Evolutionary conservation across 1,140 invertebrate species (phyloP).

Genomic region (Oscheius sp.): DNA sequence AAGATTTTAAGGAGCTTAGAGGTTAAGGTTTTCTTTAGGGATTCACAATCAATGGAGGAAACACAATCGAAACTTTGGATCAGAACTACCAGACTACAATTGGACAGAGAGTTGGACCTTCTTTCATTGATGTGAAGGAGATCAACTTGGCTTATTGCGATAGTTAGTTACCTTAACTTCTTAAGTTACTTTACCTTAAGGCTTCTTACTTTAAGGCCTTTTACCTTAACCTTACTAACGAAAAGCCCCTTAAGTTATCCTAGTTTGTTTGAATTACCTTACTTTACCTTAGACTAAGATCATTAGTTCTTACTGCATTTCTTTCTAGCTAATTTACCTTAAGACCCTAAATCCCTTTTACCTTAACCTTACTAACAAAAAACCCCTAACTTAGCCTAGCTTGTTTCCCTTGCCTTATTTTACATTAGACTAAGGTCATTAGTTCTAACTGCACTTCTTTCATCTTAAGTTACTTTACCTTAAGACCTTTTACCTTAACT

Average conservation of each 20-base stretch:
- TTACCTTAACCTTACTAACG: background rate
- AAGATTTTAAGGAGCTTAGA: background rate
- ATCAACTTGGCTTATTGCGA: constrained; percentile 38
- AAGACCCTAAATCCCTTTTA: no score
- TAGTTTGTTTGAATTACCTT: no score
- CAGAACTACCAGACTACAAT: constrained; percentile 30
- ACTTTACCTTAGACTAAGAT: no score
- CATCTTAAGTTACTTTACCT: background rate
- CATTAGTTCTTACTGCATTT: no score
- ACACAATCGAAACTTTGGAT: constrained; percentile 28
- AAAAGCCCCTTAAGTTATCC: background rate
- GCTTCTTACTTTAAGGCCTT: background rate
- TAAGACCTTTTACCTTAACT: background rate
- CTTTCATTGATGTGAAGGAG: constrained; percentile 34
- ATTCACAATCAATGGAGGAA: constrained; percentile 14
- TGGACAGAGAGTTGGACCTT: constrained; percentile 30
- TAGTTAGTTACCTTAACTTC: constrained; percentile 5
- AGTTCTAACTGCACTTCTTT: background rate
- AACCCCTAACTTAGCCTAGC: no score
- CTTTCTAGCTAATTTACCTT: no score
- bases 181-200: background rate
- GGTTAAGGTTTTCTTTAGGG: background rate
- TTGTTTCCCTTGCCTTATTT: no score
- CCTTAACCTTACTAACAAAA: no score
- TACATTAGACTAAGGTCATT: no score